Evolutionary conservation across 1,140 invertebrate genomes (phyloP), one percentile per base, ranked within the genome.

Genomic region (Semibalanus balanoides): DNA sequence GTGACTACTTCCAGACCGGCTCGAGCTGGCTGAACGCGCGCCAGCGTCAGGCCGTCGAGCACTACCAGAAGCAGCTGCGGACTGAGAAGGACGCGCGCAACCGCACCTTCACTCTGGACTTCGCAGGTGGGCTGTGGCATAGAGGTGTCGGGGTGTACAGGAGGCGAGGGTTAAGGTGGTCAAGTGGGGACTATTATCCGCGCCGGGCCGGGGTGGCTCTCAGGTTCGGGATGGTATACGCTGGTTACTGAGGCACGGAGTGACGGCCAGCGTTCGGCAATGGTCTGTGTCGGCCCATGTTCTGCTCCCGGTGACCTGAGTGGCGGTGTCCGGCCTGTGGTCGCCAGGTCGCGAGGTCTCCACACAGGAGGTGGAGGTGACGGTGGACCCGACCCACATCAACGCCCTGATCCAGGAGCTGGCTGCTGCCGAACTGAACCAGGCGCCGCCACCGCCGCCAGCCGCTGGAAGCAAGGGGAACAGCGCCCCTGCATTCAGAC

Each of bases 1-100:
- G 90, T 78, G 96, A 98, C 84, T 98, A 98, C 84, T 98, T 94
- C 85, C 88, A 89, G 78, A 85, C 90, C 11, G 90, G 89, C 82
- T 91, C 90, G 22, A 90, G 90, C 30, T 97, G 95, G 95, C 83
- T 95, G 5, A 89, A 87, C 72, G 85, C 51, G 25, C 78, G 78
- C 31, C 76, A 77, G 27, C 76, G 89, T 1, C 11, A 64, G 22
- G 51, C 51, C 51, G 51, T 64, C 14, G 51, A 64, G 14, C 14
- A 25, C 14, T 64, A 64, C 51, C 88, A 90, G 29, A 89, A 93
- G 82, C 88, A 90, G 77, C 87, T 91, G 77, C 83, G 90, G 73
- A 85, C 89, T 51, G 88, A 88, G 0, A 86, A 17, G 91, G 91
- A 31, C 86, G 89, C 73, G 82, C 87, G 0, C 1, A 85, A 88